Evolutionary conservation across 2,113 vertebrate genomes (phyloP), one percentile per base, ranked within the genome.

Genomic region (Corythornis vintsioides): DNA sequence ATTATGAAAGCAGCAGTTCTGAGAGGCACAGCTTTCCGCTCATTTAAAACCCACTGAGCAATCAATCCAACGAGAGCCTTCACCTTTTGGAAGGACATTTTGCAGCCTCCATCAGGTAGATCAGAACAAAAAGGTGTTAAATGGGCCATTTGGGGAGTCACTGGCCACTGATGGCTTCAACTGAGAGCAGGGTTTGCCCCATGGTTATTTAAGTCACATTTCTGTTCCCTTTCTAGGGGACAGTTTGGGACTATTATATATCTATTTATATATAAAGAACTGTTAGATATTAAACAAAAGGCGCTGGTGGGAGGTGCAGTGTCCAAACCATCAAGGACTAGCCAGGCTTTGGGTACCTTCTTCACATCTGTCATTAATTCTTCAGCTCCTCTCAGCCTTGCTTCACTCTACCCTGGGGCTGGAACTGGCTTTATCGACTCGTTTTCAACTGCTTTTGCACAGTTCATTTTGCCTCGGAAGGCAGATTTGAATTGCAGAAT

Each of bases 141-240:
- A 35, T 3, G 55, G 71, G 45, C 1, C 0, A 14, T 59, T 9
- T 31, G 56, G 14, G 38, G 5, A 3, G 13, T 11, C 28, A 5
- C 4, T 2, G 20, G 33, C 13, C 35, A 7, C 15, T 15, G 33
- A 3, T 6, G 64, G 52, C 15, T 81, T 25, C 21, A 59, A 13
- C 2, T 9, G 53, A 11, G 65, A 53, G 11, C 2, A 16, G 56
- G 11, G 9, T 13, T 50, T 43, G 13, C 3, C 15, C 13, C 3
- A 2, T 3, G 15, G 3, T 29, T 38, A 31, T 29, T 61, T 24
- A 47, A 11, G 35, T 52, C 9, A 6, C 0, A 0, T 21, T 20
- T 48, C 1, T 6, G 3, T n/a, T 40, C 10, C 4, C 26, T 57
- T 69, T 14, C 43, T 8, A 4, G 12, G 7, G 6, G 3, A 13